Evolutionary conservation across 2,113 vertebrate genomes (phyloP).

Genomic region (Crotophaga sulcirostris): DNA sequence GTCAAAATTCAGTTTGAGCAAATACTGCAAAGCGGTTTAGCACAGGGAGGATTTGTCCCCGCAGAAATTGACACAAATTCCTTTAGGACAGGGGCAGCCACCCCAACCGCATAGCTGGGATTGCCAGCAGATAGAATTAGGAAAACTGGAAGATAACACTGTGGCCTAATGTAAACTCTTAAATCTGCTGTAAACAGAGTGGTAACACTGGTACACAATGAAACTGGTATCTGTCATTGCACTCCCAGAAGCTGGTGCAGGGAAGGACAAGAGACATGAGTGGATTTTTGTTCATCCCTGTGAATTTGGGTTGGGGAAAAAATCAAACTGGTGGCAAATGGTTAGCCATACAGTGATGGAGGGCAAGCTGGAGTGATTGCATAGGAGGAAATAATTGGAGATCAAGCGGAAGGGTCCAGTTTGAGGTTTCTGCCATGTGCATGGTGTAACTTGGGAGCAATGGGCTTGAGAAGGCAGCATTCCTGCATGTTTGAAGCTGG

Average conservation of each 20-base stretch:
- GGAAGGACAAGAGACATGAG: not conserved
- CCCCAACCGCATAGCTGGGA: slow-evolving; percentile 27
- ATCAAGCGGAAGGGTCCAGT: not conserved
- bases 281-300: not conserved
- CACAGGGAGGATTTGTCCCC: slow-evolving; percentile 57
- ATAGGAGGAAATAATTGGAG: not conserved
- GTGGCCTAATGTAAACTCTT: slow-evolving; percentile 65
- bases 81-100: slow-evolving; percentile 51
- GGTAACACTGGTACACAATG: not conserved
- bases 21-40: slow-evolving; percentile 65
- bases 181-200: slow-evolving; percentile 60
- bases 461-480: slow-evolving; percentile 22
- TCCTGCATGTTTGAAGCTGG: slow-evolving; percentile 3
- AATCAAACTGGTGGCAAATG: not conserved
- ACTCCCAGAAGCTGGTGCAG: not conserved
- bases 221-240: slow-evolving; percentile 23
- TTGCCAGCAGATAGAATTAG: slow-evolving; percentile 67
- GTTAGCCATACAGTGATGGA: not conserved
- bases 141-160: slow-evolving; percentile 60
- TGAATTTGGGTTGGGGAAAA: not conserved
- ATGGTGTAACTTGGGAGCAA: not conserved
- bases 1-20: slow-evolving; percentile 64
- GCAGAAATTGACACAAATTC: slow-evolving; percentile 71
- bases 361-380: not conserved
- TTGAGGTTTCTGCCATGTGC: fast-evolving